These are phyloP conservation scores for Odontomyia ornata DNA, from an alignment of 2,888 invertebrate genomes.

Conservation along the genomic window DNA sequence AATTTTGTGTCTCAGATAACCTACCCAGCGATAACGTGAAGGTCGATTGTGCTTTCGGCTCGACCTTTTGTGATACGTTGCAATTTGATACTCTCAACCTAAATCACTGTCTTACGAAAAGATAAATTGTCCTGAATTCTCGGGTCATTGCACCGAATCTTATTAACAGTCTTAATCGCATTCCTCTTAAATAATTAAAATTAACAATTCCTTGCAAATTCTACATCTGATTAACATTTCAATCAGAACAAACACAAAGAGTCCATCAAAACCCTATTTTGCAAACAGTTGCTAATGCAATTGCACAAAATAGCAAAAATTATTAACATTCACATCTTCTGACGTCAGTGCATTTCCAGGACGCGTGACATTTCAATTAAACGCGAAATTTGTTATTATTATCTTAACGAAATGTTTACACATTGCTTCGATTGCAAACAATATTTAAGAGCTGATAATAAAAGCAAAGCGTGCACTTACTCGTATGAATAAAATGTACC, in stretches of 20 bases:
- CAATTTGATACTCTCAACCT: no score
- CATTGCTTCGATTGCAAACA: background rate
- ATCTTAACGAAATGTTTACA: slow-evolving; percentile 29
- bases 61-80: background rate
- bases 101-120: no score
- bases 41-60: background rate
- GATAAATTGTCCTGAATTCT: background rate
- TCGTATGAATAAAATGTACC: no score
- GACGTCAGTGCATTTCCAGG: slow-evolving; percentile 11
- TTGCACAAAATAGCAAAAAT: background rate
- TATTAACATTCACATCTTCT: background rate
- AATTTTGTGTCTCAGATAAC: background rate
- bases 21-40: background rate
- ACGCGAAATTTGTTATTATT: background rate
- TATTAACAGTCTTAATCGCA: background rate
- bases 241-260: background rate
- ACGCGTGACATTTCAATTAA: slow-evolving; percentile 33
- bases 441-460: slow-evolving; percentile 3
- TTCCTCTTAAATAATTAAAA: background rate
- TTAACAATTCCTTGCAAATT: background rate
- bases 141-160: background rate
- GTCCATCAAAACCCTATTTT: background rate
- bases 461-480: slow-evolving; percentile 9
- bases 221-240: background rate
- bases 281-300: background rate